Conservation (phyloP, 1,140 invertebrate genomes). For the Drosophila equinoxialis region DNA sequence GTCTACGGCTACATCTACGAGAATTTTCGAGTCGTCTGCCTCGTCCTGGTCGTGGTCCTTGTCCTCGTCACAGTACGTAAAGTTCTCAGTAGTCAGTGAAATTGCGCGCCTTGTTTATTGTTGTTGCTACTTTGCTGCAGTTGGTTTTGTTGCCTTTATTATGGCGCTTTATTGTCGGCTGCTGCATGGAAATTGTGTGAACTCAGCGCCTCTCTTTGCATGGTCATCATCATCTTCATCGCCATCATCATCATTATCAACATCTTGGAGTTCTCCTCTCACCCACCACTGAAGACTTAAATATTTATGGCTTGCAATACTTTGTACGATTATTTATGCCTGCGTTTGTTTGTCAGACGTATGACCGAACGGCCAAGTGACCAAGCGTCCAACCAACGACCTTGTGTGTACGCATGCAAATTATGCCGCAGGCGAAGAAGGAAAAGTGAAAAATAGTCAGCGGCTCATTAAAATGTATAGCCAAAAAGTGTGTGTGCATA, state of each 20-base stretch:
- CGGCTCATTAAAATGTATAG: constrained; percentile 60
- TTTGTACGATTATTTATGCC: constrained; percentile 79
- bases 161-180: constrained; percentile 65
- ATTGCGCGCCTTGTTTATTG: constrained; percentile 76
- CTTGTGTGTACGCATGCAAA: constrained; percentile 66
- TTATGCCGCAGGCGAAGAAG: constrained; percentile 23
- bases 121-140: constrained; percentile 51
- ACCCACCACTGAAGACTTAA: constrained; percentile 38
- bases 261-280: constrained; percentile 13
- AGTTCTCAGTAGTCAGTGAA: constrained; percentile 79
- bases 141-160: constrained; percentile 59
- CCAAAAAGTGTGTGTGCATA: constrained; percentile 18
- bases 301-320: constrained; percentile 77
- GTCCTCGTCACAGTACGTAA: constrained; percentile 74
- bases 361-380: constrained; percentile 23
- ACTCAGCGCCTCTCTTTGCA: constrained; percentile 20
- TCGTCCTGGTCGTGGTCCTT: not conserved
- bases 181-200: constrained; percentile 70
- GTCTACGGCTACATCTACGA: constrained; percentile 1
- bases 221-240: constrained; percentile 20
- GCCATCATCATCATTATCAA: constrained; percentile 36
- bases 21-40: not conserved
- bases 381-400: constrained; percentile 12
- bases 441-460: constrained; percentile 40
- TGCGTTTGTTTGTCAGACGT: constrained; percentile 60